A percentile compares a stretch with the other conserved stretches of the same genome.
Evolutionary conservation across 2,797 vertebrate species (phyloP).

Genomic region (Austrolebias charrua): DNA sequence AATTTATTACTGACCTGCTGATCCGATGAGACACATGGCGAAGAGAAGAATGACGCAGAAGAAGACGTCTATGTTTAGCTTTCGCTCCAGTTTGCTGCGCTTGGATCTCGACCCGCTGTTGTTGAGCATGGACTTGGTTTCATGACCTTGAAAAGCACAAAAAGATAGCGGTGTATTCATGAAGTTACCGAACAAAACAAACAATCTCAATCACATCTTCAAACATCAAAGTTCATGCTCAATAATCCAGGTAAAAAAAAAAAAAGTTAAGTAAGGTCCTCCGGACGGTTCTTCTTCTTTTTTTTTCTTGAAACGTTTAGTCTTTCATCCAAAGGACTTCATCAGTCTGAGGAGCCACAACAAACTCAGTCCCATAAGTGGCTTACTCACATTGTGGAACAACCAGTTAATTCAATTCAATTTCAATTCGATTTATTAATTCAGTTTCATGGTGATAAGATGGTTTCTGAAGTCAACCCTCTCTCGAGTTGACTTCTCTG

Average conservation of each 20-base stretch:
- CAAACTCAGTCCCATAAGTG: no score
- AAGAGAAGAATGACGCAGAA: slow-evolving; percentile 88
- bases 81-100: slow-evolving; percentile 90
- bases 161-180: slow-evolving; percentile 29
- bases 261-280: background rate
- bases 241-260: background rate
- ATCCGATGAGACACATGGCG: slow-evolving; percentile 89
- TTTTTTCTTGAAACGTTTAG: no score
- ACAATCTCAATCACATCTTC: slow-evolving; percentile 1
- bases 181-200: background rate
- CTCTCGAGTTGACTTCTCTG: no score
- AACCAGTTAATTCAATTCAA: no score
- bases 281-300: no score
- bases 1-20: slow-evolving; percentile 81
- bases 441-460: no score
- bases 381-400: no score
- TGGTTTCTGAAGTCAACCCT: no score
- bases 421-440: no score
- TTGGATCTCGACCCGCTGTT: slow-evolving; percentile 89
- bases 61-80: slow-evolving; percentile 87
- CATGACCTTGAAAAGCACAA: slow-evolving; percentile 82
- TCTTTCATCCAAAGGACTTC: no score
- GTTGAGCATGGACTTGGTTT: slow-evolving; percentile 96
- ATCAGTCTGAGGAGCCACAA: no score
- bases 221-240: background rate